Conservation (phyloP, 30 jellyfish, hydroid and myxozoan genomes). For the Aurelia aurita region DNA sequence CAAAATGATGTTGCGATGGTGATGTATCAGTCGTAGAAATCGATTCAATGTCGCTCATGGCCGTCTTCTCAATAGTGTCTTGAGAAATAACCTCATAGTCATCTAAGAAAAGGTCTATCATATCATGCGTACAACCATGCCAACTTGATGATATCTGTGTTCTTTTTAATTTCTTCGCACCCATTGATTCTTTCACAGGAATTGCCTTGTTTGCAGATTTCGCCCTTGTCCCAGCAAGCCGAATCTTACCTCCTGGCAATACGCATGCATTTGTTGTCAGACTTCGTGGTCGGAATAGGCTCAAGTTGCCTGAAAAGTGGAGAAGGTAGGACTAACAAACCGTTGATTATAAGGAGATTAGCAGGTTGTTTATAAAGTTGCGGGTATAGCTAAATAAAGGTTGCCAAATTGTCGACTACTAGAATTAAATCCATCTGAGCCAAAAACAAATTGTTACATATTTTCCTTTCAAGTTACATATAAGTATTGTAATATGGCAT, state of each 20-base stretch:
- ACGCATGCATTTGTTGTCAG: constrained; percentile 87
- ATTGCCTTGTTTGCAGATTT: constrained; percentile 37
- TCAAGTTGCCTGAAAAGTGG: constrained; percentile 9
- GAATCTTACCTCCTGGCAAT: constrained; percentile 93
- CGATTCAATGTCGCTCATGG: constrained; percentile 73
- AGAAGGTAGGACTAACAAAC: too few relatives aligned
- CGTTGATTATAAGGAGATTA: too few relatives aligned
- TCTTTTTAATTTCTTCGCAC: constrained; percentile 1
- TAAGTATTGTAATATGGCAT: too few relatives aligned
- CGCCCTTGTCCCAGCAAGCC: constrained; percentile 70
- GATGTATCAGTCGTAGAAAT: constrained; percentile 70
- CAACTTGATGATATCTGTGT: constrained; percentile 84
- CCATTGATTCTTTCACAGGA: constrained; percentile 13
- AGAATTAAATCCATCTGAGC: too few relatives aligned
- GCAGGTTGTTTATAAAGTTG: too few relatives aligned
- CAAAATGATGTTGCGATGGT: constrained; percentile 15
- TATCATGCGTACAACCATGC: constrained; percentile 91
- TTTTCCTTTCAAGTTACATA: too few relatives aligned
- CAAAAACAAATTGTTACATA: too few relatives aligned
- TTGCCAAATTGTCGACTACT: too few relatives aligned
- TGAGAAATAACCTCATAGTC: constrained; percentile 80
- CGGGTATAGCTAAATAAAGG: too few relatives aligned
- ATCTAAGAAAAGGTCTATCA: constrained; percentile 80
- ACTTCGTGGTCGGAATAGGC: constrained; percentile 51
- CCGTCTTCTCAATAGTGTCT: constrained; percentile 42